Evolutionary conservation across 2,797 vertebrate genomes (phyloP).

Genomic region (Pipistrellus pygmaeus): DNA sequence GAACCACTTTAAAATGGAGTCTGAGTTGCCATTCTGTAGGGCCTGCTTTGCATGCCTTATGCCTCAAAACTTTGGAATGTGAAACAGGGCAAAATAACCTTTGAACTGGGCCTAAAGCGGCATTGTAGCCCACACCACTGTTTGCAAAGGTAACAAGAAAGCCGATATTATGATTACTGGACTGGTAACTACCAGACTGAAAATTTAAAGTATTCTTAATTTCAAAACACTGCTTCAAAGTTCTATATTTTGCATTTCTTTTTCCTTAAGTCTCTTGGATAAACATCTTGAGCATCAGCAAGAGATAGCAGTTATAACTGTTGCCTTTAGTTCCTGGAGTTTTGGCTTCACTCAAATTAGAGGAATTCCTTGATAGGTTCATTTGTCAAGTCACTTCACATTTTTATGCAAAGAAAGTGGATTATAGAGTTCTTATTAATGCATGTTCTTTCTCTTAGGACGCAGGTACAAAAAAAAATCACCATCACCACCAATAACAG

Average conservation of each 20-base stretch:
- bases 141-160: not conserved
- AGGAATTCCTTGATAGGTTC: conserved; percentile 20
- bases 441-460: not conserved
- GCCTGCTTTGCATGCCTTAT: not conserved
- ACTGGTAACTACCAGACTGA: not conserved
- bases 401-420: conserved; percentile 2
- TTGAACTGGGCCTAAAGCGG: not conserved
- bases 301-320: not conserved
- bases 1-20: not conserved
- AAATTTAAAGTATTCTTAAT: not conserved
- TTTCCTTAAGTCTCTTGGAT: conserved; percentile 4
- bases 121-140: not conserved
- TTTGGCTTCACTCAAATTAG: conserved; percentile 30
- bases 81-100: not conserved
- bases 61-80: not conserved
- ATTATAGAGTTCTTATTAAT: not conserved
- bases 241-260: conserved; percentile 1
- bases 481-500: not conserved
- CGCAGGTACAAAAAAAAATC: not conserved
- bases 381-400: conserved; percentile 28
- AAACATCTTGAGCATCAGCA: conserved; percentile 23
- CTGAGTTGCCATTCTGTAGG: not conserved
- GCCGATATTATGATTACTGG: not conserved
- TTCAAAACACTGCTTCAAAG: conserved; percentile 38
- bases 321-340: conserved; percentile 45